Conservation (phyloP, 2,797 vertebrate species). For the Notoglanidium macrostoma region DNA sequence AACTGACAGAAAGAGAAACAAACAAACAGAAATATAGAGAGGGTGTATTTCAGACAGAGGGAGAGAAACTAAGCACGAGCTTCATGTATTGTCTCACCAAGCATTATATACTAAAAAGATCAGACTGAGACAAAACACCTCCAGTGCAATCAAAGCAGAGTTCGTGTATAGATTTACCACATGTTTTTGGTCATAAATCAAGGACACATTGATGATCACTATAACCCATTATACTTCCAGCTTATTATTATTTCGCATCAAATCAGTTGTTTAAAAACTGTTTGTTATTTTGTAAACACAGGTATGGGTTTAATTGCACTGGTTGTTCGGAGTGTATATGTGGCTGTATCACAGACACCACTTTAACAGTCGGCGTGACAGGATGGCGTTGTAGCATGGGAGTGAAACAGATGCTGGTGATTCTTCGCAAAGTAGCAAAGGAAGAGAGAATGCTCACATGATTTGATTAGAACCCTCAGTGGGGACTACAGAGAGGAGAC, state of each 20-base stretch:
- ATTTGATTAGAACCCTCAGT: constrained; percentile 74
- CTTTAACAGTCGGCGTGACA: constrained; percentile 16
- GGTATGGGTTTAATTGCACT: constrained; percentile 4
- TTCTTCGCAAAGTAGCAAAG: constrained; percentile 22
- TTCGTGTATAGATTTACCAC: not conserved
- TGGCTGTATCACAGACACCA: not conserved
- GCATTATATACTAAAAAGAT: constrained; percentile 2
- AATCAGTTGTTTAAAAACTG: not conserved
- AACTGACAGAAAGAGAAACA: not conserved
- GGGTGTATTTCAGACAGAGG: not conserved
- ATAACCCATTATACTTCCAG: not conserved
- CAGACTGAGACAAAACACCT: not conserved
- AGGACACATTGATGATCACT: not conserved
- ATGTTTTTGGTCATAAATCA: not conserved
- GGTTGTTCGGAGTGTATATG: not conserved
- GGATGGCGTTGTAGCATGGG: constrained; percentile 19
- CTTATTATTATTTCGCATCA: not conserved
- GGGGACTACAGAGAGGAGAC: constrained; percentile 67
- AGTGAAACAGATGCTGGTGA: constrained; percentile 50
- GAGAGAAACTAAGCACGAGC: not conserved
- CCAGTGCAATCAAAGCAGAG: not conserved
- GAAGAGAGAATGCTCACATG: constrained; percentile 61
- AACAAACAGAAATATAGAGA: not conserved
- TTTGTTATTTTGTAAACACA: not conserved
- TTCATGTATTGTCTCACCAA: not conserved